phyloP scores from a whole-genome alignment of 2,888 invertebrate genomes.

The Epirrita christyi region DNA sequence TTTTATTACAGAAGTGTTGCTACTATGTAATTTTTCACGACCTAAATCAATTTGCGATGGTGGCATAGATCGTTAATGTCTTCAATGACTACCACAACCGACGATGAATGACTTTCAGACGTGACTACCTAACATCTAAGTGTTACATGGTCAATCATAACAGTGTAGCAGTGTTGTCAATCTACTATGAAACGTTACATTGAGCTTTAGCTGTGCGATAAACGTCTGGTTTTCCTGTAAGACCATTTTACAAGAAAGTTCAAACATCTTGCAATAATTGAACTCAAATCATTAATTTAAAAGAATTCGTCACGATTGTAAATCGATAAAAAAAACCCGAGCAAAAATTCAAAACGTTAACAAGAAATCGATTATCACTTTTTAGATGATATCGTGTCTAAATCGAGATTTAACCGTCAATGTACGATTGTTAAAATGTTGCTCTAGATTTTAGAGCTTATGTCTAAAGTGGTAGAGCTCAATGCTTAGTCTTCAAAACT shows the following conservation, averaged over 20 bases:
- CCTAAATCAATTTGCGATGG: too few relatives aligned
- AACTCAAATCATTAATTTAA: slow-evolving; percentile 31
- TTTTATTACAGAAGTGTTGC: slow-evolving; percentile 20
- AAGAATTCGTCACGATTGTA: slow-evolving; percentile 33
- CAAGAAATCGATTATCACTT: slow-evolving; percentile 69
- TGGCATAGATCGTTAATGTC: too few relatives aligned
- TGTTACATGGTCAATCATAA: not conserved
- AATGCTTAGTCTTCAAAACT: not conserved
- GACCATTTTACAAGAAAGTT: not conserved
- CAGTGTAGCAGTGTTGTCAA: not conserved
- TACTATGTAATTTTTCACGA: too few relatives aligned
- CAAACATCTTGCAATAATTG: not conserved
- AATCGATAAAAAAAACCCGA: slow-evolving; percentile 26
- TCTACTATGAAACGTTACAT: not conserved
- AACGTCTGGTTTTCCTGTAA: too few relatives aligned
- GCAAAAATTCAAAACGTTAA: slow-evolving; percentile 48
- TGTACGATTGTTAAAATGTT: slow-evolving; percentile 7
- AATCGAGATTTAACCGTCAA: slow-evolving; percentile 46
- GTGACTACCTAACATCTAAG: too few relatives aligned
- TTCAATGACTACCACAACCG: too few relatives aligned
- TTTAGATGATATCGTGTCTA: slow-evolving; percentile 56
- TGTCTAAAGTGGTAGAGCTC: slow-evolving; percentile 20
- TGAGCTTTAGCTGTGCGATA: too few relatives aligned
- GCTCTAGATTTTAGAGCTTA: slow-evolving; percentile 27
- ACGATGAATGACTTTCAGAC: too few relatives aligned